Percentiles rank a stretch among this genome's conserved stretches.
These are phyloP conservation scores for Xerus rutilus DNA, from an alignment of 2,797 vertebrate genomes.

Conservation along the genomic window DNA sequence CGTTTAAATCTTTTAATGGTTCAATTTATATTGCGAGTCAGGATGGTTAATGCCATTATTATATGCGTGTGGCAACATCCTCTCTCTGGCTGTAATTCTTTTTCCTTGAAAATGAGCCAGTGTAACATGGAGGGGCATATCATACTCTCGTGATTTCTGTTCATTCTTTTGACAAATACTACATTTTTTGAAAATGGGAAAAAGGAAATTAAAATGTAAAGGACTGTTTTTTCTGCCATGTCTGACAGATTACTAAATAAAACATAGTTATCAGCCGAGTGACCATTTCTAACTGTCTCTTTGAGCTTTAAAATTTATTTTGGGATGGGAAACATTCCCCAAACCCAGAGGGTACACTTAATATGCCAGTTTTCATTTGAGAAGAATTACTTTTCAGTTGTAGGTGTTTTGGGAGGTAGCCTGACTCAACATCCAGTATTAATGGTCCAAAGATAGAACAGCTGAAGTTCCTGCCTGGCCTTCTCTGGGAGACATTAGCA, in stretches of 20 bases:
- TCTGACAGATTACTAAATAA: conserved; percentile 79
- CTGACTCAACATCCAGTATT: conserved; percentile 84
- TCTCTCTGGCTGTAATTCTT: conserved; percentile 73
- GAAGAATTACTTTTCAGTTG: conserved; percentile 90
- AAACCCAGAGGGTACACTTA: conserved; percentile 91
- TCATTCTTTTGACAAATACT: conserved; percentile 69
- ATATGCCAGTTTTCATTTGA: conserved; percentile 91
- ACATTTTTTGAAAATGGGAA: not conserved
- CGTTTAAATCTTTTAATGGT: conserved; percentile 73
- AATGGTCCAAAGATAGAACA: conserved; percentile 89
- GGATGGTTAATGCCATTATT: conserved; percentile 73
- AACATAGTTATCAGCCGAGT: conserved; percentile 79
- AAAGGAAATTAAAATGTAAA: conserved; percentile 73
- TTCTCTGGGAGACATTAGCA: conserved; percentile 85
- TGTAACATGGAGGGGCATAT: conserved; percentile 36
- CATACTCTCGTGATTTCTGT: conserved; percentile 40
- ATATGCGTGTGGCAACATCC: conserved; percentile 79
- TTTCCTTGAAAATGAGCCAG: conserved; percentile 77
- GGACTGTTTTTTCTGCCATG: conserved; percentile 70
- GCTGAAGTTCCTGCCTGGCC: conserved; percentile 86
- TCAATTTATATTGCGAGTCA: conserved; percentile 84
- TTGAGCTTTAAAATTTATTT: conserved; percentile 70
- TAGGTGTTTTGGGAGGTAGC: conserved; percentile 87
- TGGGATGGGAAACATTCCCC: conserved; percentile 88
- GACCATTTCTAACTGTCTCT: conserved; percentile 78